phyloP scores from a whole-genome alignment of 2,113 vertebrate genomes.

The Raja brachyura region DNA sequence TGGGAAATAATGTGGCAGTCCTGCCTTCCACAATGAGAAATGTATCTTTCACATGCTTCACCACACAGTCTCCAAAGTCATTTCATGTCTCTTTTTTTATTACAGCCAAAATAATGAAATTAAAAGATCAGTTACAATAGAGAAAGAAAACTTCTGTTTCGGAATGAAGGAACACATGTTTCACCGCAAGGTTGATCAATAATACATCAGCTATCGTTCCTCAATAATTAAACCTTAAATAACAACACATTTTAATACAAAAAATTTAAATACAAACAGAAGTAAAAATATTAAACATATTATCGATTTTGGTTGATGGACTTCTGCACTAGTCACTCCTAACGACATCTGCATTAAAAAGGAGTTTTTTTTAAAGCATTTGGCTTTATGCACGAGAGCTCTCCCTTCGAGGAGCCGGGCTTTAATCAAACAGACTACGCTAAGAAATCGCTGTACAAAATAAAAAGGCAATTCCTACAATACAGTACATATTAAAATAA shows the following conservation, averaged over 20 bases:
- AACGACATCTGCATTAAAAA: constrained; percentile 36
- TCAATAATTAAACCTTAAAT: constrained; percentile 39
- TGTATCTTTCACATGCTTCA: constrained; percentile 85
- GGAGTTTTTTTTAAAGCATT: constrained; percentile 38
- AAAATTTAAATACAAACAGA: constrained; percentile 37
- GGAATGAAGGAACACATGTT: constrained; percentile 51
- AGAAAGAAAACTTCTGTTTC: constrained; percentile 64
- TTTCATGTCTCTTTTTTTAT: constrained; percentile 97
- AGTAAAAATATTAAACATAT: constrained; percentile 39
- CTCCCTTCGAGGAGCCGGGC: constrained; percentile 27
- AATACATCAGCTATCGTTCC: background rate
- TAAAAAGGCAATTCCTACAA: constrained; percentile 30
- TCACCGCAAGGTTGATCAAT: constrained; percentile 5
- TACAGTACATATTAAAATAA: constrained; percentile 39
- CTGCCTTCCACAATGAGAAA: constrained; percentile 99
- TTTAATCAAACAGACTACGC: constrained; percentile 31
- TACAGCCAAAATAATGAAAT: constrained; percentile 88
- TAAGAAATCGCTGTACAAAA: constrained; percentile 31
- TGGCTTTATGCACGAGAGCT: constrained; percentile 32
- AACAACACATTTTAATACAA: constrained; percentile 37
- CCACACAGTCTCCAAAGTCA: constrained; percentile 83
- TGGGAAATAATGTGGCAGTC: constrained; percentile 94
- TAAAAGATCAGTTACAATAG: constrained; percentile 71
- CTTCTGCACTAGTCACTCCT: constrained; percentile 28
- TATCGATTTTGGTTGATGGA: constrained; percentile 35